Base-by-base conservation (phyloP, 2,797 vertebrate species). In the Perodicticus potto region DNA sequence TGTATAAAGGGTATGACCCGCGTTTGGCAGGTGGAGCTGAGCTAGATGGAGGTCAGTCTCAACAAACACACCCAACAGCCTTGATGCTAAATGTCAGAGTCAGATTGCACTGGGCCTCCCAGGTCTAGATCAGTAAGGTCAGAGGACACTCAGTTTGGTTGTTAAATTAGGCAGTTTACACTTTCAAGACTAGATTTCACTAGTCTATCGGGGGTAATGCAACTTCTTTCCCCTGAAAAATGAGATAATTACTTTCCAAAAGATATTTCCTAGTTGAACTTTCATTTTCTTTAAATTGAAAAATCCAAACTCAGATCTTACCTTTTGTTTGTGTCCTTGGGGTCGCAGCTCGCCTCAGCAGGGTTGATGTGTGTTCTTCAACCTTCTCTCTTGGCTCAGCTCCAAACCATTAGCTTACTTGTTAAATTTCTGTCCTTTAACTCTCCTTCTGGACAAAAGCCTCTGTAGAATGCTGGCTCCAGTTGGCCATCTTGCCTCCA, bases 241-340 rank as follows among this genome's bases (percentile, higher is more conserved):
- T 22, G 27, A 80, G 32, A 70, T 43, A 9, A 57, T 65, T 72
- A 11, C 37, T 77, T 82, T 74, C 40, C 14, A 90, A 43, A 80
- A 70, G 55, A 43, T 34, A 45, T 23, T 67, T 77, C 88, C 87
- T 70, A 12, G 40, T 45, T 45, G 55, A 87, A 74, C 57, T 81
- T 57, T 67, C 19, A 72, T 91, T 49, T 82, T 70, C 76, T 86
- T 78, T 70, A 61, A 57, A 34, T 49, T 80, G 53, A 55, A 73
- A 95, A 86, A 72, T 77, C 84, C 40, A 29, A 49, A 67, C 40
- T 86, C 32, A 55, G 27, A 74, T 65, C 77, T 89, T 89, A 59
- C 40, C 40, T 40, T 40, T 40, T 40, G 40, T 40, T 40, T 40
- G 40, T 40, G 40, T 40, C 3, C 40, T 40, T 40, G 40, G 40